Conservation (phyloP, 2,797 vertebrate species). For the Periparus ater region DNA sequence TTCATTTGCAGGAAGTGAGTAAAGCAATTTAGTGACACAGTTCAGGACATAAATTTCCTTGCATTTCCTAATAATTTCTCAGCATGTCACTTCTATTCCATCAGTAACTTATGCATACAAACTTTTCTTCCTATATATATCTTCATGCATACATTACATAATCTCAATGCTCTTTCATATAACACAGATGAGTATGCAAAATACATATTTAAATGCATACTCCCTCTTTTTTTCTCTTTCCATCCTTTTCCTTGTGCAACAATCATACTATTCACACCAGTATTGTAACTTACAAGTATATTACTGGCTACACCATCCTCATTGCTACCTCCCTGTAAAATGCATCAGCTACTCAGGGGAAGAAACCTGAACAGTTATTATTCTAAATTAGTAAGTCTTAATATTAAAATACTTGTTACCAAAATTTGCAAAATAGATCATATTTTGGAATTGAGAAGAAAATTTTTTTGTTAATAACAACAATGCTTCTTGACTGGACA, state of each 20-base stretch:
- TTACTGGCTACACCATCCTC: not conserved
- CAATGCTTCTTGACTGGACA: not conserved
- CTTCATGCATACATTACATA: fast-evolving
- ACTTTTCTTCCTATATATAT: not conserved
- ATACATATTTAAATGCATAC: not conserved
- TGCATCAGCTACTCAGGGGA: not conserved
- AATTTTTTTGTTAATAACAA: not conserved
- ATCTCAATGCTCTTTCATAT: not conserved
- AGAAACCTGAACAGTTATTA: not conserved
- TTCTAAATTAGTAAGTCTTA: not conserved
- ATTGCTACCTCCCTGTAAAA: not conserved
- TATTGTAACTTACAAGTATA: not conserved
- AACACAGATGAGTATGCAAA: not conserved
- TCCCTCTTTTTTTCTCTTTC: not conserved
- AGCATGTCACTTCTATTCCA: not conserved
- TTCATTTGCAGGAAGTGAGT: not conserved
- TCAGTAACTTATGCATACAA: not conserved
- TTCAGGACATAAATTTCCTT: not conserved
- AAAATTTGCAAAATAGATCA: not conserved
- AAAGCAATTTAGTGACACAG: not conserved
- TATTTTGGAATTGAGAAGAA: not conserved
- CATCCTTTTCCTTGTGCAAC: not conserved
- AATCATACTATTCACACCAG: not conserved
- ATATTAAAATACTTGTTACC: not conserved
- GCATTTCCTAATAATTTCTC: not conserved